Percentiles rank a stretch among this genome's conserved stretches.
These are phyloP conservation scores for Pholis gunnellus DNA, from an alignment of 2,113 vertebrate species.

Conservation along the genomic window DNA sequence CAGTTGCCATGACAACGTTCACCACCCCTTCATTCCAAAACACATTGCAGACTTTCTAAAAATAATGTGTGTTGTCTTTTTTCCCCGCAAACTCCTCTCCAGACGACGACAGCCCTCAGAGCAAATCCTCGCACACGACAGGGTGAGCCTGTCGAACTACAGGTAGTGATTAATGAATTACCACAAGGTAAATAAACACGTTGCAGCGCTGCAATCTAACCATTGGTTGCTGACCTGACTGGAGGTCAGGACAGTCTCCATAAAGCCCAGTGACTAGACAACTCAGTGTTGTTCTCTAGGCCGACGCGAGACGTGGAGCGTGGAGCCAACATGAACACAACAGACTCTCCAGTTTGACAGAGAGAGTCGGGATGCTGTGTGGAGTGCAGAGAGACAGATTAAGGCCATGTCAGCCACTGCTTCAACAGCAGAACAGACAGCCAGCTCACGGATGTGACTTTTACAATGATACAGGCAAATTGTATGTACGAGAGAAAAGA, in stretches of 20 bases:
- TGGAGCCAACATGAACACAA: conserved; percentile 40
- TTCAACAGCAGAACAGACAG: conserved; percentile 68
- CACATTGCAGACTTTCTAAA: conserved; percentile 85
- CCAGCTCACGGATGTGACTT: conserved; percentile 70
- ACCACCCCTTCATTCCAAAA: conserved; percentile 79
- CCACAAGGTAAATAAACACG: conserved; percentile 3
- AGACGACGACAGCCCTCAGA: conserved; percentile 60
- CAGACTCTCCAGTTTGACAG: conserved; percentile 44
- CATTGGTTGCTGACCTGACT: conserved; percentile 26
- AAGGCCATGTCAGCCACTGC: conserved; percentile 72
- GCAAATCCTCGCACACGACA: conserved; percentile 19
- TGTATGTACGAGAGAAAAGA: conserved; percentile 50
- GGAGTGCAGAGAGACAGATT: conserved; percentile 62
- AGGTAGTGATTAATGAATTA: conserved; percentile 2
- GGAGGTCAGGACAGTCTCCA: not conserved
- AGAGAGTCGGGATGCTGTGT: conserved; percentile 44
- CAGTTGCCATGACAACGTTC: conserved; percentile 84
- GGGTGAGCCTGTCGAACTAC: conserved; percentile 30
- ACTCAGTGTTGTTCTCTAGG: conserved; percentile 27
- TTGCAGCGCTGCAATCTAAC: not conserved
- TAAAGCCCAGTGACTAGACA: conserved; percentile 31
- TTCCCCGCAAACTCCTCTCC: conserved; percentile 55
- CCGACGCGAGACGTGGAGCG: conserved; percentile 11
- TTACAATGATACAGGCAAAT: conserved; percentile 73
- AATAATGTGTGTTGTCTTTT: conserved; percentile 77